Percentiles rank a stretch among this genome's conserved stretches.
Conservation (phyloP, 2,888 invertebrate species). For the Dasysyrphus albostriatus region DNA sequence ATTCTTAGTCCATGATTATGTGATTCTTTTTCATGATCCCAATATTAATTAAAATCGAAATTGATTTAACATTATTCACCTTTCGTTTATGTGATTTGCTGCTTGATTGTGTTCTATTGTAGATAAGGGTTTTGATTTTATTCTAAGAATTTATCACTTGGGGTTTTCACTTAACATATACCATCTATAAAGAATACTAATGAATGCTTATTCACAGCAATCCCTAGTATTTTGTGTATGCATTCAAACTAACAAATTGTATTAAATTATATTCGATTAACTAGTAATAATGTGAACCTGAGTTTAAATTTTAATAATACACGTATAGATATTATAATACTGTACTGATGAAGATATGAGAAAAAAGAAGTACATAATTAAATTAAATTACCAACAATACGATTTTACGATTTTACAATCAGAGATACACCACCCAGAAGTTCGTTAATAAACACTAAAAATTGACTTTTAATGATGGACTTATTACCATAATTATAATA, state of each 20-base stretch:
- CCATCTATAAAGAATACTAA: conserved; percentile 11
- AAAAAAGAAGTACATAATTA: neutral
- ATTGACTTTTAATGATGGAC: neutral
- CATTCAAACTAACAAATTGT: neutral
- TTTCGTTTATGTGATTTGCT: neutral
- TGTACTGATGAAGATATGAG: neutral
- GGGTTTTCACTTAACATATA: neutral
- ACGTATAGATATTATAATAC: neutral
- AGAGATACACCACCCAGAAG: neutral
- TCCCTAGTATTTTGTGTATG: neutral
- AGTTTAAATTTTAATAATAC: neutral
- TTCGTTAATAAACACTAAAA: neutral
- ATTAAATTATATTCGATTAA: neutral
- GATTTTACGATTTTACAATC: neutral
- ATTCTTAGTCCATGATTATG: conserved; percentile 1
- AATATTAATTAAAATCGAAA: conserved; percentile 30
- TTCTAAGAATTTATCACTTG: conserved; percentile 7
- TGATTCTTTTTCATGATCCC: conserved; percentile 27
- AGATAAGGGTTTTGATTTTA: neutral
- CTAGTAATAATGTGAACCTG: neutral
- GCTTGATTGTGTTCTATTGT: conserved; percentile 1
- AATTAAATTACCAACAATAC: neutral
- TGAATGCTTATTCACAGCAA: conserved; percentile 9
- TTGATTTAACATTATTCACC: conserved; percentile 33
- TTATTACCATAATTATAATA: neutral